Evolutionary conservation across 1,140 invertebrate species (phyloP).

Genomic region (Lordiphosa mommai): DNA sequence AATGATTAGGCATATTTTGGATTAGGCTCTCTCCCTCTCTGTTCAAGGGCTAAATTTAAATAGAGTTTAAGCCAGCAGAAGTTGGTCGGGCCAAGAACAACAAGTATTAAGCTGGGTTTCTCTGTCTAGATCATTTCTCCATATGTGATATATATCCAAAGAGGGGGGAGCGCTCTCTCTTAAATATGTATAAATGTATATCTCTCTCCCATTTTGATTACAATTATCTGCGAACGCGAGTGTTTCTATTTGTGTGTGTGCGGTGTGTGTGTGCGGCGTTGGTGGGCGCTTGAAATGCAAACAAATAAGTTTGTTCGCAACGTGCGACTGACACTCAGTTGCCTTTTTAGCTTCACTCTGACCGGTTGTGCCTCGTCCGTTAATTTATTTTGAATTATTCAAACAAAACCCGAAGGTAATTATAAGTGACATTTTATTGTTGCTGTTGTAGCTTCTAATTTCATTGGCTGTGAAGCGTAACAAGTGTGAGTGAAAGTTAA

Average conservation of each 20-base stretch:
- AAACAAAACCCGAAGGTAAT: constrained; percentile 44
- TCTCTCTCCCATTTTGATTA: constrained; percentile 5
- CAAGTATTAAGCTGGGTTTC: not conserved
- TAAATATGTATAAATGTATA: not conserved
- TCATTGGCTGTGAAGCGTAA: constrained; percentile 37
- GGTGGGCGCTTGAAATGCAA: constrained; percentile 13
- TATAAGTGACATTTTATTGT: constrained; percentile 61
- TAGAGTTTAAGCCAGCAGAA: too few relatives aligned
- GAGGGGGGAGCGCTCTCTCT: not conserved
- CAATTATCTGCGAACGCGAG: constrained; percentile 9
- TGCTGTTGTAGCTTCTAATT: constrained; percentile 12
- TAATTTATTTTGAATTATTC: not conserved
- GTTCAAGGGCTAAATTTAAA: too few relatives aligned
- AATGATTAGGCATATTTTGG: not conserved
- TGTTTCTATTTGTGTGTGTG: not conserved
- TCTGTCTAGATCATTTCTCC: not conserved
- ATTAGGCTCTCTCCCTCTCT: not conserved
- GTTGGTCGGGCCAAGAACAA: too few relatives aligned
- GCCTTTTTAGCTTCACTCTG: constrained; percentile 47
- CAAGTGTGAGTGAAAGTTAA: constrained; percentile 37
- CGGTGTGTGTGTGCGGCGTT: constrained; percentile 1
- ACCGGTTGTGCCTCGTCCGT: constrained; percentile 38
- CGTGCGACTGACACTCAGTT: constrained; percentile 45
- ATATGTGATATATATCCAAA: not conserved
- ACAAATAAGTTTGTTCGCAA: constrained; percentile 56